Percentiles rank a stretch among this genome's conserved stretches.
phyloP scores from a whole-genome alignment of 2,113 vertebrate genomes.

The Myiagra hebetior region DNA sequence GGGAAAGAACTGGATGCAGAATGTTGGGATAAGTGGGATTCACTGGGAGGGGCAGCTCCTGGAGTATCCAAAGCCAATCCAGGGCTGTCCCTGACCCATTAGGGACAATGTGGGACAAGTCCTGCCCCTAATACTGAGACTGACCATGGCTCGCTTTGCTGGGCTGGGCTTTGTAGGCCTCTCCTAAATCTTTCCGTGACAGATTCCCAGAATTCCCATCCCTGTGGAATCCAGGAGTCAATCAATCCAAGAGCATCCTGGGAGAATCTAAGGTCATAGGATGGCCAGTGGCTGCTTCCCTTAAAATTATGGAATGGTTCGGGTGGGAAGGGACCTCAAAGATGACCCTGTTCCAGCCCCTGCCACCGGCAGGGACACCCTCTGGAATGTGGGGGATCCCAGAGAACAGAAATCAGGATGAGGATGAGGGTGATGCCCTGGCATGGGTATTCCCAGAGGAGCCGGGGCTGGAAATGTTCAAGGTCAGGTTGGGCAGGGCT shows the following conservation, averaged over 20 bases:
- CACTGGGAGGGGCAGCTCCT: not conserved
- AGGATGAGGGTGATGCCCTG: not conserved
- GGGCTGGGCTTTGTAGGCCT: not conserved
- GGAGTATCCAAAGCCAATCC: not conserved
- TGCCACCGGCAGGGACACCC: no score
- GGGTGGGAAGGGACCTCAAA: not conserved
- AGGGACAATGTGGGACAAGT: not conserved
- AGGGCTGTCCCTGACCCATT: not conserved
- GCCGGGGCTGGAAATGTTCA: not conserved
- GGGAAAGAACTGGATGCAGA: not conserved
- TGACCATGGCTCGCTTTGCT: not conserved
- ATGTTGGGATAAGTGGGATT: not conserved
- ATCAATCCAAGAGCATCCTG: not conserved
- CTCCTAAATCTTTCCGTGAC: not conserved
- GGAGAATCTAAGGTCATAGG: not conserved
- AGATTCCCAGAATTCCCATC: not conserved
- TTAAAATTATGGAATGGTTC: not conserved
- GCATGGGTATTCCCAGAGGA: not conserved
- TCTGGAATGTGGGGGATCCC: not conserved
- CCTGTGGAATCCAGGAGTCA: not conserved
- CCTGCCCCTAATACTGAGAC: not conserved
- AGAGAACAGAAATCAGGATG: rapidly evolving
- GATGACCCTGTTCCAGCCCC: no score
- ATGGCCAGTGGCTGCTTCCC: no score
- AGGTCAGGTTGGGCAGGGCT: not conserved